A percentile compares a stretch with the other conserved stretches of the same genome.
Evolutionary conservation across 2,797 vertebrate species (phyloP).

Genomic region (Hoplostethus mediterraneus): DNA sequence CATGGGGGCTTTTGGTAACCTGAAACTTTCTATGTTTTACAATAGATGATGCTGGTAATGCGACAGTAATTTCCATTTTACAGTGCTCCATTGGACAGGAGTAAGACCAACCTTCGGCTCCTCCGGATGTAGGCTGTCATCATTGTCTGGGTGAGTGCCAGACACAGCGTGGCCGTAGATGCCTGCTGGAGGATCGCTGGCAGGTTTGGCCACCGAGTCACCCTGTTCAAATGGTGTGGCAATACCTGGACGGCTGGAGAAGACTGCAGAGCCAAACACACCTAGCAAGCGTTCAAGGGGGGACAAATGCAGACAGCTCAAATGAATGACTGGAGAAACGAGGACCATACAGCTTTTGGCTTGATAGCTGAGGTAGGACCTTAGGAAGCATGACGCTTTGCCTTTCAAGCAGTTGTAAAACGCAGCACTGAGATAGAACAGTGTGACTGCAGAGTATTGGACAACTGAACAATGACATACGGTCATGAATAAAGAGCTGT

Average conservation of each 20-base stretch:
- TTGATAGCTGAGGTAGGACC: neutral
- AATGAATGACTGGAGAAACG: slow-evolving; percentile 1
- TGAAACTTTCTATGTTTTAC: neutral
- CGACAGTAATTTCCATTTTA: neutral
- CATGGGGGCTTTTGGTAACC: neutral
- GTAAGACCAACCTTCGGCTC: slow-evolving; percentile 76
- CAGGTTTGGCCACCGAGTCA: slow-evolving; percentile 59
- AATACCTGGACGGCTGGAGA: slow-evolving; percentile 63
- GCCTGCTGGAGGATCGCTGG: slow-evolving; percentile 73
- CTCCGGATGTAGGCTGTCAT: slow-evolving; percentile 61
- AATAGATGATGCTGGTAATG: too few relatives aligned
- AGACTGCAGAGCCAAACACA: slow-evolving; percentile 84
- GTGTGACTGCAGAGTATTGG: too few relatives aligned
- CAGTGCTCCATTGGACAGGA: slow-evolving; percentile 11
- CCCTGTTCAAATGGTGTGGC: slow-evolving; percentile 73
- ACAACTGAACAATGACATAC: too few relatives aligned
- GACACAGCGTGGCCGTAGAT: slow-evolving; percentile 75
- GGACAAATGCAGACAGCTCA: slow-evolving; percentile 1
- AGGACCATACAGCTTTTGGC: neutral
- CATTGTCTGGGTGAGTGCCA: slow-evolving; percentile 64
- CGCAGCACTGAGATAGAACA: slow-evolving; percentile 17
- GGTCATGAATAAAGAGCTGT: neutral
- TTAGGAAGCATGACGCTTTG: slow-evolving; percentile 11
- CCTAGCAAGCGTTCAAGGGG: slow-evolving; percentile 76
- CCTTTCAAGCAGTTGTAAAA: slow-evolving; percentile 18